Evolutionary conservation across 2,113 vertebrate genomes (phyloP).

Genomic region (Notiomystis cincta): DNA sequence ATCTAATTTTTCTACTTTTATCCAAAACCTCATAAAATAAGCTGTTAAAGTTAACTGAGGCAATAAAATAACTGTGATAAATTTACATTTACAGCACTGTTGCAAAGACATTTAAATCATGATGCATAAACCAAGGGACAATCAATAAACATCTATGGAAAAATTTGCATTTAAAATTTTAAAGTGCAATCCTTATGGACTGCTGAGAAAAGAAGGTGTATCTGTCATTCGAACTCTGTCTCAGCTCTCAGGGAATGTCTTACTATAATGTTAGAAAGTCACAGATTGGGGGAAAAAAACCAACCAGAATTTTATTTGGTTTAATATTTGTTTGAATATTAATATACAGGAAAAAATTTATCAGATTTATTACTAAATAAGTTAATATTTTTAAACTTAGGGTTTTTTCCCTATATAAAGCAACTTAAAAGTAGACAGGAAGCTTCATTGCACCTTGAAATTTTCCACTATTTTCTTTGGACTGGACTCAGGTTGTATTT

Average conservation of each 20-base stretch:
- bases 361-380: neutral
- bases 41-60: constrained; percentile 23
- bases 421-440: neutral
- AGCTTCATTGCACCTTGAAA: neutral
- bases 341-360: neutral
- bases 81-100: constrained; percentile 13
- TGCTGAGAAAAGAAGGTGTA: neutral
- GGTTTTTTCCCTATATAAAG: neutral
- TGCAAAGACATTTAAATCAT: constrained; percentile 2
- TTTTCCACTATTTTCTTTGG: neutral
- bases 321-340: neutral
- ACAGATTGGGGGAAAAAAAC: neutral
- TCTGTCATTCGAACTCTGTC: neutral
- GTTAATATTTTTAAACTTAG: neutral
- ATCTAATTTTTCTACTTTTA: constrained; percentile 5
- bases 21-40: constrained; percentile 25
- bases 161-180: neutral
- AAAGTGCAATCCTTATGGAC: neutral
- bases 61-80: constrained; percentile 20
- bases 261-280: neutral
- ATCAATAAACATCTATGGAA: constrained; percentile 12
- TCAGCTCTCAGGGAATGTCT: neutral
- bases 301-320: accelerated
- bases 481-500: neutral
- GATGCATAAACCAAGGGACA: neutral